Evolutionary conservation across 2,113 vertebrate species (phyloP).

Genomic region (Tiliqua scincoides): DNA sequence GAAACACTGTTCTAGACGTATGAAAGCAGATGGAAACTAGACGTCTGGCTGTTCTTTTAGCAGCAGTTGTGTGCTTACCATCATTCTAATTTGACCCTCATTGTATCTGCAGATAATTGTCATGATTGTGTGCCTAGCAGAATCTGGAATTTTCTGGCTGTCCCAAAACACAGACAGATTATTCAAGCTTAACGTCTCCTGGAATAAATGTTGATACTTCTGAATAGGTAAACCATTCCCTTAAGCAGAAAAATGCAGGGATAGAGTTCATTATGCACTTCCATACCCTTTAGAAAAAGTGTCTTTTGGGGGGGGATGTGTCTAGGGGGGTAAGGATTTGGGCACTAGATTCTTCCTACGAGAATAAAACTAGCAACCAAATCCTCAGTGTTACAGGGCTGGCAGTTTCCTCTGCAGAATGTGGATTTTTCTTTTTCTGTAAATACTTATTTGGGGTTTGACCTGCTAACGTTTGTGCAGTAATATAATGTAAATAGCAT

Average conservation of each 20-base stretch:
- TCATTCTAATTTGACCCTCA: neutral
- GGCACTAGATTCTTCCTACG: neutral
- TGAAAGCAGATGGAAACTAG: neutral
- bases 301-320: neutral
- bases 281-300: neutral
- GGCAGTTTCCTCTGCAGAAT: conserved; percentile 26
- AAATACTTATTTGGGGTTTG: conserved; percentile 35
- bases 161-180: neutral
- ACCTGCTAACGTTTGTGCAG: conserved; percentile 57
- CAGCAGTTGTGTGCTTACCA: neutral
- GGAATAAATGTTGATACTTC: neutral
- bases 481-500: conserved; percentile 37
- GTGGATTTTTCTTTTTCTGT: conserved; percentile 34
- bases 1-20: neutral
- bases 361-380: conserved; percentile 21
- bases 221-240: neutral
- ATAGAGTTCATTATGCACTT: neutral
- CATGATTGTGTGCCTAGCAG: neutral
- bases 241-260: neutral
- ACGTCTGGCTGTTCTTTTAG: neutral
- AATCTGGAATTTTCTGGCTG: neutral
- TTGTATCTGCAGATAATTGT: neutral
- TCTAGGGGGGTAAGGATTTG: neutral
- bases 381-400: conserved; percentile 20
- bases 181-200: neutral